Evolutionary conservation across 2,113 vertebrate species (phyloP).

Genomic region (Eulacestoma nigropectus): DNA sequence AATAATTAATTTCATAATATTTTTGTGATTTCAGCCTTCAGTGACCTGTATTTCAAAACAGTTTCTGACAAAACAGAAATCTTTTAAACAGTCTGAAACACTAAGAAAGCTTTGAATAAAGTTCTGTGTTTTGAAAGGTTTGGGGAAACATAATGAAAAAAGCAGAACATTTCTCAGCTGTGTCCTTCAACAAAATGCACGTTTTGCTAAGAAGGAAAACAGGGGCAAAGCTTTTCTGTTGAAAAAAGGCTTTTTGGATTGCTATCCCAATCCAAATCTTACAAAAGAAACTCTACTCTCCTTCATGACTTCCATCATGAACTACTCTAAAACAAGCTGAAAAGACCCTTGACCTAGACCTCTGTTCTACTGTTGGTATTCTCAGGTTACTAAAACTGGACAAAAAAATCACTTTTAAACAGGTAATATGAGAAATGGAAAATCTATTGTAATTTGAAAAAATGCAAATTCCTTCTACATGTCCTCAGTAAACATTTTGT

Average conservation of each 20-base stretch:
- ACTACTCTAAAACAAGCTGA: not conserved
- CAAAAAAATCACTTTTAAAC: not conserved
- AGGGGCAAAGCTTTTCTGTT: not conserved
- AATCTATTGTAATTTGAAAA: not conserved
- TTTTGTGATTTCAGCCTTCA: not conserved
- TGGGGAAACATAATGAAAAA: not conserved
- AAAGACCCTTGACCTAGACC: not conserved
- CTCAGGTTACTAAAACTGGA: not conserved
- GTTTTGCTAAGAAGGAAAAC: not conserved
- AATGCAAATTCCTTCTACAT: not conserved
- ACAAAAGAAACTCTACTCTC: not conserved
- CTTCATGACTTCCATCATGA: not conserved
- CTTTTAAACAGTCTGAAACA: not conserved
- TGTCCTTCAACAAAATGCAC: not conserved
- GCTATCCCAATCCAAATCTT: not conserved
- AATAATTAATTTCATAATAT: not conserved
- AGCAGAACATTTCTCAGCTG: not conserved
- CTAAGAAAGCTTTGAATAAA: not conserved
- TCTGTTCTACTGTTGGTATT: not conserved
- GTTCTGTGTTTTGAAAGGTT: not conserved
- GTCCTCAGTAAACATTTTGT: not conserved
- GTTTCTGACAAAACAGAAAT: not conserved
- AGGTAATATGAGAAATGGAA: not conserved
- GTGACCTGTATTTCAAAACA: constrained; percentile 1
- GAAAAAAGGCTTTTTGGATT: not conserved